Evolutionary conservation across 2,113 vertebrate genomes (phyloP).

Genomic region (Gnathonemus echidnorhynchus): DNA sequence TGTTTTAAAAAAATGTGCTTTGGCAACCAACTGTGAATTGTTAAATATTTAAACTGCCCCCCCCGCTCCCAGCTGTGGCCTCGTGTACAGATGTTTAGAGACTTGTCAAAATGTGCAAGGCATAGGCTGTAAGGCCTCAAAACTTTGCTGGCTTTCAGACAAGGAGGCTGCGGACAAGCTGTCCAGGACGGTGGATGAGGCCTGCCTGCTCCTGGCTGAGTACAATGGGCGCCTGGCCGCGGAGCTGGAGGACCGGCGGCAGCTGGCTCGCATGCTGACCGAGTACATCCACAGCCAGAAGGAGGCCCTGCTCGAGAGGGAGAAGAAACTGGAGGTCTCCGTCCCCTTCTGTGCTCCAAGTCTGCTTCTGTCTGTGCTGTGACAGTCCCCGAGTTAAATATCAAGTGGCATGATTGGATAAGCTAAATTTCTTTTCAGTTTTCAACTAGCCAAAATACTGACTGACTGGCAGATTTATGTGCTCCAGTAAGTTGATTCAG

Average conservation of each 20-base stretch:
- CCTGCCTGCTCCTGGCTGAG: slow-evolving; percentile 88
- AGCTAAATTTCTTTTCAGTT: not conserved
- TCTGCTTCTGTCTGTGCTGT: not conserved
- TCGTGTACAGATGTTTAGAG: not conserved
- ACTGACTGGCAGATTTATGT: not conserved
- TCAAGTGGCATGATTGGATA: not conserved
- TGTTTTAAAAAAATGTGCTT: not conserved
- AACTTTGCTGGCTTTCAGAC: slow-evolving; percentile 57
- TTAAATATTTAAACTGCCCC: not conserved
- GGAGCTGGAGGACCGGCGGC: slow-evolving; percentile 90
- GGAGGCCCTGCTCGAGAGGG: slow-evolving; percentile 82
- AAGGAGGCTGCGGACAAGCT: slow-evolving; percentile 92
- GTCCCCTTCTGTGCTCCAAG: not conserved
- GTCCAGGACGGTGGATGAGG: slow-evolving; percentile 95
- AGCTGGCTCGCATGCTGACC: slow-evolving; percentile 91
- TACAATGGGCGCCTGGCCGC: slow-evolving; percentile 94
- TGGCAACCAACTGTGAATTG: not conserved
- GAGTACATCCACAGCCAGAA: slow-evolving; percentile 94
- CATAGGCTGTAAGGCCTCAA: not conserved
- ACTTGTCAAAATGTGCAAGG: not conserved
- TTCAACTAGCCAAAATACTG: not conserved
- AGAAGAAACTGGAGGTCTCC: slow-evolving; percentile 90
- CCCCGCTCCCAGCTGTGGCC: not conserved
- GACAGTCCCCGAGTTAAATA: not conserved
- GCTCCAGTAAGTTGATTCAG: not conserved